These are phyloP conservation scores for Sycophila sp. DNA, from an alignment of 1,140 invertebrate genomes.

Conservation along the genomic window DNA sequence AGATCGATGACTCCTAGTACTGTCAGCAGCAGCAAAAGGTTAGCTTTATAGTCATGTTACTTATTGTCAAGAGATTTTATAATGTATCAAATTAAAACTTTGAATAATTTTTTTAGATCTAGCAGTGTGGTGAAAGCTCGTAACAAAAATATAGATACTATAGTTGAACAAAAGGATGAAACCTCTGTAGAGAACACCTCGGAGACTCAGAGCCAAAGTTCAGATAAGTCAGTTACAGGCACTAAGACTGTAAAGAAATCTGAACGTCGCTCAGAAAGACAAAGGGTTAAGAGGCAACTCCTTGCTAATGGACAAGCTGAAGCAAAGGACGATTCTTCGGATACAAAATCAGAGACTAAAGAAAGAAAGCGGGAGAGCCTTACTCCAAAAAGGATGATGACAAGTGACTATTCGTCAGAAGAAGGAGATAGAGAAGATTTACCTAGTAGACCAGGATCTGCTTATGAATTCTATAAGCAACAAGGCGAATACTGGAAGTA, in stretches of 20 bases:
- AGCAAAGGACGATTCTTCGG: constrained; percentile 39
- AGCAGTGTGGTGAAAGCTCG: constrained; percentile 42
- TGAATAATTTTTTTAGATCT: constrained; percentile 38
- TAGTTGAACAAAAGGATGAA: constrained; percentile 48
- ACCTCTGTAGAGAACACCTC: constrained; percentile 21
- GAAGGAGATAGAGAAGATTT: constrained; percentile 57
- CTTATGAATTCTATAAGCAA: constrained; percentile 62
- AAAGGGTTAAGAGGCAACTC: constrained; percentile 55
- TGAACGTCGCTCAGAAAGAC: constrained; percentile 58
- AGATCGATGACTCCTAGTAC: constrained; percentile 59
- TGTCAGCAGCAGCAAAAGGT: constrained; percentile 50
- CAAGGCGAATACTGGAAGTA: constrained; percentile 66
- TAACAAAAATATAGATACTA: constrained; percentile 52
- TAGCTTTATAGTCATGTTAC: constrained; percentile 52
- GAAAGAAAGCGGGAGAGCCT: constrained; percentile 45
- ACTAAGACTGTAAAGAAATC: constrained; percentile 40
- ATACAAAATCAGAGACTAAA: constrained; percentile 39
- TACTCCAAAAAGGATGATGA: constrained; percentile 45
- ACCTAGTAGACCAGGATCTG: constrained; percentile 49
- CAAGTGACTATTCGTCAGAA: constrained; percentile 62
- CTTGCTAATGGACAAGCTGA: constrained; percentile 56
- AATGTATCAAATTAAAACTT: not conserved
- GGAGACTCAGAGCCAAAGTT: constrained; percentile 39
- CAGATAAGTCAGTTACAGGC: constrained; percentile 41
- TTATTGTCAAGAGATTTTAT: not conserved